Percentiles rank a stretch among this genome's conserved stretches.
Evolutionary conservation across 2,797 vertebrate genomes (phyloP).

Genomic region (Acipenser transmontanus): DNA sequence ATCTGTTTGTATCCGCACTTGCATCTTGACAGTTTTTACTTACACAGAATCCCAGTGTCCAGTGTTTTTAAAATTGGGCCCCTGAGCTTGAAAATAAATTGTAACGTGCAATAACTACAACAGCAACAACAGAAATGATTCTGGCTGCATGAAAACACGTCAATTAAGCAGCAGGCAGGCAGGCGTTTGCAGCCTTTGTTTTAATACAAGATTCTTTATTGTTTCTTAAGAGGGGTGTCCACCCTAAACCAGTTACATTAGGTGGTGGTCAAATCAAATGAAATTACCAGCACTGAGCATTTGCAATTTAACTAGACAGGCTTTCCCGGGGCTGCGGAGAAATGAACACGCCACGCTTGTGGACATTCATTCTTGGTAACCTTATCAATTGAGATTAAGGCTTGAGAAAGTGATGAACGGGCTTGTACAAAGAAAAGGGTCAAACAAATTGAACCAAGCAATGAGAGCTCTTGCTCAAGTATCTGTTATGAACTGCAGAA

Average conservation of each 20-base stretch:
- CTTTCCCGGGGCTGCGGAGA: constrained; percentile 75
- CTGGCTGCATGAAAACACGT: too few relatives aligned
- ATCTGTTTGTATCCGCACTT: too few relatives aligned
- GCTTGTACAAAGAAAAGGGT: constrained; percentile 68
- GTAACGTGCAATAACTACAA: too few relatives aligned
- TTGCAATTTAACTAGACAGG: constrained; percentile 87
- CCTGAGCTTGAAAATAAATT: too few relatives aligned
- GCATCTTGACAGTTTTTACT: too few relatives aligned
- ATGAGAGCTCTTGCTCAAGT: constrained; percentile 54
- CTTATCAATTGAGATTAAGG: constrained; percentile 92
- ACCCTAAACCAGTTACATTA: constrained; percentile 71
- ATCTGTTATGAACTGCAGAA: too few relatives aligned
- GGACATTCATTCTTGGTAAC: constrained; percentile 90
- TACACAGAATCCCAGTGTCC: too few relatives aligned
- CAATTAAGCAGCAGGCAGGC: too few relatives aligned
- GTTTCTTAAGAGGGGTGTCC: constrained; percentile 68
- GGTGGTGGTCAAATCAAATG: constrained; percentile 80
- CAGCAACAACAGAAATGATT: too few relatives aligned
- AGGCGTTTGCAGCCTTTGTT: constrained; percentile 65
- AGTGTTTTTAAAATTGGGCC: too few relatives aligned
- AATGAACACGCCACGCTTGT: constrained; percentile 87
- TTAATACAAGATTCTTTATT: constrained; percentile 65
- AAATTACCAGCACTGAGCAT: constrained; percentile 85
- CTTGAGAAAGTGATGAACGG: constrained; percentile 67
- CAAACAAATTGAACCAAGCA: constrained; percentile 66